Conservation (phyloP, 1,140 invertebrate genomes). For the Achatina immaculata region DNA sequence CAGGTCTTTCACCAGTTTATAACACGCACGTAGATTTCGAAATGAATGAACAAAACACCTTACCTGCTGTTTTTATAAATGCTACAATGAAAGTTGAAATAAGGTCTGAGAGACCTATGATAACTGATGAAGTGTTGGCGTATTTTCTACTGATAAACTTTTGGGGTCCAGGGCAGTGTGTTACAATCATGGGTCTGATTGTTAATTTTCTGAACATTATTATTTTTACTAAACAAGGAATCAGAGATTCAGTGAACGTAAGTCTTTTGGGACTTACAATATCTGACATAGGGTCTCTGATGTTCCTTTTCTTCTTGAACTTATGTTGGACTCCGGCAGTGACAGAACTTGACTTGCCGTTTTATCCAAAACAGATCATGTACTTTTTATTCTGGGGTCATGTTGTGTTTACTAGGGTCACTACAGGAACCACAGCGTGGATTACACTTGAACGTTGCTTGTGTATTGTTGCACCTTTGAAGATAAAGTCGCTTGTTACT, state of each 20-base stretch:
- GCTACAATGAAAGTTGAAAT: background rate
- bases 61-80: too few species aligned
- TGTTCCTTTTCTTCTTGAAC: background rate
- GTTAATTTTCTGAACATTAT: background rate
- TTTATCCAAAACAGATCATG: background rate
- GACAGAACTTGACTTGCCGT: background rate
- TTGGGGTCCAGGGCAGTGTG: background rate
- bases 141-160: background rate
- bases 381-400: background rate
- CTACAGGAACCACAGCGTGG: background rate
- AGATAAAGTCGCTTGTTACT: background rate
- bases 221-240: background rate
- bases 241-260: background rate
- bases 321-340: slow-evolving; percentile 2
- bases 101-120: background rate
- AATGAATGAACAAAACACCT: too few species aligned
- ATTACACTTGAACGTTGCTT: background rate
- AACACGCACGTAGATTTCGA: too few species aligned
- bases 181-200: background rate
- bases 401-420: background rate
- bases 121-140: background rate
- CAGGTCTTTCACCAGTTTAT: too few species aligned
- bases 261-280: background rate
- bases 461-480: slow-evolving; percentile 5
- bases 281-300: background rate